Base-by-base conservation (phyloP, 37 sponge, comb jelly and placozoan genomes). In the Petrosia ficiformis region DNA sequence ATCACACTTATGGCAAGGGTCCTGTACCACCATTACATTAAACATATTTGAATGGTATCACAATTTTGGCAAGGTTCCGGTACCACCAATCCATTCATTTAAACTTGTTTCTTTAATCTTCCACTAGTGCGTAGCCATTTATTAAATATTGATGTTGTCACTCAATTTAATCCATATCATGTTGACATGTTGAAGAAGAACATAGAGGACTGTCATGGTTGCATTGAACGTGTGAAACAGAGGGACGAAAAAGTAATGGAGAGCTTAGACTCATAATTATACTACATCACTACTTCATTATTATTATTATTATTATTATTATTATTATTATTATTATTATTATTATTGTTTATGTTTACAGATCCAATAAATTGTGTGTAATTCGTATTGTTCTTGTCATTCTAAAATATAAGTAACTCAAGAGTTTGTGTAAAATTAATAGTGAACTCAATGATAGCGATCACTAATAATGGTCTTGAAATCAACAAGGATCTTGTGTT, bases 91-190 rank as follows among this genome's bases (percentile, higher is more conserved):
- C 14, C 8, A 48, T 48, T 48, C 14, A 48, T 48, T 8, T 48
- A 48, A 48, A 48, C 8, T 48, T 8, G 35, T 14, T 6, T 68
- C 38, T 14, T 68, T 11, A 25, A 5, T 19, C 39, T 68, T 33
- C 35, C 70, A 70, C 71, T 39, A 89, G 89, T 70, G 44, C 54
- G 37, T n/a, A 42, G 72, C 34, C 80, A 83, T 58, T 76, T 89
- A 5, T 67, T 89, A 58, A 89, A 89, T 42, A 77, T 76, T 26
- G 89, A 89, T 32, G 25, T 89, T 61, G 84, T 75, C 30, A 79
- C 84, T 25, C 37, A 66, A 79, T 80, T 89, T 73, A 78, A 89
- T 63, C 89, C 89, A 3, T 33, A 39, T 4, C 4, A 59, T n/a
- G 21, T 8, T 19, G 80, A 83, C 26, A 19, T 39, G 40, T 67